Evolutionary conservation across 2,113 vertebrate species (phyloP), one percentile per base, ranked within the genome.

Genomic region (Paralichthys olivaceus): DNA sequence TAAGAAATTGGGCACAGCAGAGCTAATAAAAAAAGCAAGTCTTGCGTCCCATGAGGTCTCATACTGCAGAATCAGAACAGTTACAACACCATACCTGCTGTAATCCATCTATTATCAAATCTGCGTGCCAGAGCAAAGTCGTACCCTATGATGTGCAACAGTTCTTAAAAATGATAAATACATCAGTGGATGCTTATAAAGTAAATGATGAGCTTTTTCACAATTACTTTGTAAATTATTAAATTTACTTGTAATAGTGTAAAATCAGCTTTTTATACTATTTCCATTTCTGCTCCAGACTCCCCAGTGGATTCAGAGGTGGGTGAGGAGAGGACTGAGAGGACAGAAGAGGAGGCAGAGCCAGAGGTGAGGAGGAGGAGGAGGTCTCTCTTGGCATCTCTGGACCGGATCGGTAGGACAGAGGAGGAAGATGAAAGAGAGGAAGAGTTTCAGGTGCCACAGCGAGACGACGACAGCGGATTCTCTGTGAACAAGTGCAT

Each of bases 401-500:
- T 92, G 84, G 93, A 94, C 66, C 72, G 67, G 49, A 80, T 84
- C 3, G 90, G 87, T 13, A 81, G 79, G 56, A 77, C 72, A 0
- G 57, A 92, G 60, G 57, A 59, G 28, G 57, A 59, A 29, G 57
- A 34, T 7, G 92, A 93, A 55, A 89, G 26, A 0, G 49, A 78
- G 0, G 90, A 88, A 0, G 89, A 84, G 14, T 94, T 92, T 58
- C 90, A 87, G 55, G 71, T 83, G 14, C 92, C 91, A 5, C 93
- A 69, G 56, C 85, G 82, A 58, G 86, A 0, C 20, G 93, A 78
- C 7, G 93, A 84, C 83, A 90, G 70, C 0, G 88, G 85, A 32
- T 92, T 96, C 75, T 93, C 92, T 17, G 40, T 94, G 77, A 96
- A 95, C 91, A 95, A 94, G 80, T 96, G 95, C 85, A 92, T 98